These are phyloP conservation scores for Microctenopoma lineatum DNA, from an alignment of 2,797 vertebrate genomes.

Conservation along the genomic window DNA sequence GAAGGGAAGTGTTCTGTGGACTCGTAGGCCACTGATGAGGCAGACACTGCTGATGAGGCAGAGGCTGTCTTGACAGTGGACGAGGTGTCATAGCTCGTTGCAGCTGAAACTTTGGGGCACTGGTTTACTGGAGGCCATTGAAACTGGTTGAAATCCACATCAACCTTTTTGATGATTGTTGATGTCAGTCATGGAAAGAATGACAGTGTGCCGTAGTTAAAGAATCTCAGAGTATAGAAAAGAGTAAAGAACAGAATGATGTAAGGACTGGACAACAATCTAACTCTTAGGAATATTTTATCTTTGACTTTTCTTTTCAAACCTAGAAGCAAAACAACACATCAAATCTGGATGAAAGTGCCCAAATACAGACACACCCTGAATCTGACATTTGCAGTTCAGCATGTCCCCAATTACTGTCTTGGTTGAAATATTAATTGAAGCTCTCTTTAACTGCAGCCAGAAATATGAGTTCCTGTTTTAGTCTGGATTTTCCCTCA, in stretches of 20 bases:
- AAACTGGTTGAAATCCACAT: constrained; percentile 87
- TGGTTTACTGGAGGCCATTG: constrained; percentile 81
- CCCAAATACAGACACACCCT: constrained; percentile 17
- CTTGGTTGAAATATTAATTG: constrained; percentile 42
- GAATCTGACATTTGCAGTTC: not conserved
- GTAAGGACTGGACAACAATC: not conserved
- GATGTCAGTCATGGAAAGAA: constrained; percentile 52
- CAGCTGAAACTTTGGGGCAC: constrained; percentile 76
- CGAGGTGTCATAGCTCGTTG: constrained; percentile 73
- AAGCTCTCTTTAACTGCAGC: constrained; percentile 27
- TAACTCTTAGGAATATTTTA: constrained; percentile 5
- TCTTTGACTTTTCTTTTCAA: not conserved
- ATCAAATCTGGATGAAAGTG: constrained; percentile 28
- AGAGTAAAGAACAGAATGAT: not conserved
- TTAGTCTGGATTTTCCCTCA: constrained; percentile 16
- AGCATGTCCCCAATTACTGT: constrained; percentile 20
- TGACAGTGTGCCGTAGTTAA: constrained; percentile 57
- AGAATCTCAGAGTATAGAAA: not conserved
- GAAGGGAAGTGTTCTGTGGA: constrained; percentile 79
- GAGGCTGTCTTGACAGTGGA: constrained; percentile 58
- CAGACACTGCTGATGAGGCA: constrained; percentile 54
- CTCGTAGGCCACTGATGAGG: constrained; percentile 67
- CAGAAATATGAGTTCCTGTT: constrained; percentile 20
- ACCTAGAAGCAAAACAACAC: constrained; percentile 8
- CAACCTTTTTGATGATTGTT: constrained; percentile 78